Conservation (phyloP, 2,113 vertebrate species). For the Alces alces region DNA sequence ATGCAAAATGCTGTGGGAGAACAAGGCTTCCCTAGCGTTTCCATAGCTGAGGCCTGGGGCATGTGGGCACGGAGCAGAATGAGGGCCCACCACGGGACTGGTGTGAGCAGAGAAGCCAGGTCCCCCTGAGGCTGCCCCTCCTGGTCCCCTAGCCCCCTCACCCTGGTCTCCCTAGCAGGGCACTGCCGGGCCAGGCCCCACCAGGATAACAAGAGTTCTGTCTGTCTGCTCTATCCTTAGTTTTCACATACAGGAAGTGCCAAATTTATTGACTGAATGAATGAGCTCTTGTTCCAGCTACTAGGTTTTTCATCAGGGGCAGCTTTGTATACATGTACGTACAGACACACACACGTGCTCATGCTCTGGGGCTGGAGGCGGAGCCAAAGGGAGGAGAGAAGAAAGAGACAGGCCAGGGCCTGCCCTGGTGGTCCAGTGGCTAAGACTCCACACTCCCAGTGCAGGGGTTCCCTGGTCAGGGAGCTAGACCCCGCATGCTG, state of each 20-base stretch:
- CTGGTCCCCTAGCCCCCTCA: rapidly evolving
- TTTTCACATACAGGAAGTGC: background rate
- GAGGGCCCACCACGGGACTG: background rate
- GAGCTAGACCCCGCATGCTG: background rate
- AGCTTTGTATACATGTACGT: rapidly evolving
- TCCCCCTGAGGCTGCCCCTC: background rate
- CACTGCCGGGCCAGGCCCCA: rapidly evolving
- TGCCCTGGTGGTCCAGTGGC: background rate
- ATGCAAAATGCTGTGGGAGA: rapidly evolving
- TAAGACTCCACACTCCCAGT: background rate
- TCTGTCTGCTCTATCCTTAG: background rate
- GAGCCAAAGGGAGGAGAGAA: background rate
- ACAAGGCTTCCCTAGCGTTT: rapidly evolving
- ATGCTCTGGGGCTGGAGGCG: background rate
- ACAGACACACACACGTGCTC: too few species aligned
- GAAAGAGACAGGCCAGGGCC: background rate
- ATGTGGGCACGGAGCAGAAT: rapidly evolving
- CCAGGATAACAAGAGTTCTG: too few species aligned
- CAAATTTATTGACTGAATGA: background rate
- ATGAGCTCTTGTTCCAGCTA: background rate
- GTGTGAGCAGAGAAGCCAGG: too few species aligned
- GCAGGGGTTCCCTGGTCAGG: background rate
- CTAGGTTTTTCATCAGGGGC: background rate
- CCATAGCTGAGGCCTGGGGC: background rate
- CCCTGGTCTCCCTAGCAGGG: background rate